These are phyloP conservation scores for Cyanistes caeruleus DNA, from an alignment of 2,113 vertebrate genomes.

Conservation along the genomic window DNA sequence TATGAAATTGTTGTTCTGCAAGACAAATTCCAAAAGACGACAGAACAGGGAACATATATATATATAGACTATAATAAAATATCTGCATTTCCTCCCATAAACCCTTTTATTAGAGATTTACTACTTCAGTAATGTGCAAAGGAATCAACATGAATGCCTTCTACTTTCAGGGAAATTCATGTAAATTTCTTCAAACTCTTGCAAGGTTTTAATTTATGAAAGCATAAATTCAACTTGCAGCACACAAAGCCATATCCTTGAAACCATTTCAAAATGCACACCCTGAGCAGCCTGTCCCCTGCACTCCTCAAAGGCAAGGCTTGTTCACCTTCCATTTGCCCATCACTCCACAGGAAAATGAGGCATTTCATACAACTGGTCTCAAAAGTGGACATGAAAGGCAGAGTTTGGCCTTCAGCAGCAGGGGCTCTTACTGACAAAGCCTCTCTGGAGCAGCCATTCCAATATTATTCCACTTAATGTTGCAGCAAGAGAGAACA, in stretches of 20 bases:
- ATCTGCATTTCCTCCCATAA: constrained; percentile 2
- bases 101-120: background rate
- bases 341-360: background rate
- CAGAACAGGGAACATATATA: background rate
- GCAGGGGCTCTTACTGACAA: background rate
- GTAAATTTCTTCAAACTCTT: background rate
- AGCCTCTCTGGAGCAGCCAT: background rate
- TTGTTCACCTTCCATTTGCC: background rate
- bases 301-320: background rate
- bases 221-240: background rate
- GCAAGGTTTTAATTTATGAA: background rate
- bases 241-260: background rate
- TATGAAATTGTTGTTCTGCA: background rate
- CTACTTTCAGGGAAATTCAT: background rate
- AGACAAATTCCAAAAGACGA: background rate
- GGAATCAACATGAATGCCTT: background rate
- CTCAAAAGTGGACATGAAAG: background rate
- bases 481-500: background rate
- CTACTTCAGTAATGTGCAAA: background rate
- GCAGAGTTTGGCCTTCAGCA: background rate
- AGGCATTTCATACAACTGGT: background rate
- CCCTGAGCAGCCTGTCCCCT: background rate
- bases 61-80: background rate
- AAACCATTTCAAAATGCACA: background rate
- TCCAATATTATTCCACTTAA: background rate